These are phyloP conservation scores for Prinia subflava DNA, from an alignment of 2,113 vertebrate species.

Conservation along the genomic window DNA sequence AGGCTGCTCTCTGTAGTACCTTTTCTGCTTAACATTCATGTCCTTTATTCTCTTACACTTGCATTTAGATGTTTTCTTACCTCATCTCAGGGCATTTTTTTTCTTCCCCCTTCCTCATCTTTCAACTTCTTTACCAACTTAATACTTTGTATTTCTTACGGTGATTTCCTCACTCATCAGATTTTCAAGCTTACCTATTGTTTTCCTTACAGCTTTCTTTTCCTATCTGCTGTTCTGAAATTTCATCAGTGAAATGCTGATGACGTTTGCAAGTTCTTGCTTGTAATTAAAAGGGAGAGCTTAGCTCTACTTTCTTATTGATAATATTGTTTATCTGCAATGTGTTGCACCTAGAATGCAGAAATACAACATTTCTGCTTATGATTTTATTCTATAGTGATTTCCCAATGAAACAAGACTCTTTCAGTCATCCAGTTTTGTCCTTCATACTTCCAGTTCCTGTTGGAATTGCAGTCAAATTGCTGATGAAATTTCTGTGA, in stretches of 20 bases:
- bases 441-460: background rate
- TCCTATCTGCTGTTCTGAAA: background rate
- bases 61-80: background rate
- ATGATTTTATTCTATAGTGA: background rate
- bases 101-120: background rate
- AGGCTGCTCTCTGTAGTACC: background rate
- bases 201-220: background rate
- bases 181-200: background rate
- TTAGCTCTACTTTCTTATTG: background rate
- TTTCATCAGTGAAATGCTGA: background rate
- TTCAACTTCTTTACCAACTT: constrained; percentile 35
- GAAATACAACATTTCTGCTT: background rate
- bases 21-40: background rate
- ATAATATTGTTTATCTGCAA: background rate
- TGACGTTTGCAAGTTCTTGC: background rate
- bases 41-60: background rate
- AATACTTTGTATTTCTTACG: background rate
- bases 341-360: background rate
- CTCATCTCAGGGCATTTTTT: background rate
- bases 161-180: background rate
- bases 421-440: background rate
- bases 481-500: background rate
- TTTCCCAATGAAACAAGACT: background rate
- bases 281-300: background rate
- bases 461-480: background rate